phyloP scores from a whole-genome alignment of 2,888 invertebrate genomes.

The Hypolimnas misippus region DNA sequence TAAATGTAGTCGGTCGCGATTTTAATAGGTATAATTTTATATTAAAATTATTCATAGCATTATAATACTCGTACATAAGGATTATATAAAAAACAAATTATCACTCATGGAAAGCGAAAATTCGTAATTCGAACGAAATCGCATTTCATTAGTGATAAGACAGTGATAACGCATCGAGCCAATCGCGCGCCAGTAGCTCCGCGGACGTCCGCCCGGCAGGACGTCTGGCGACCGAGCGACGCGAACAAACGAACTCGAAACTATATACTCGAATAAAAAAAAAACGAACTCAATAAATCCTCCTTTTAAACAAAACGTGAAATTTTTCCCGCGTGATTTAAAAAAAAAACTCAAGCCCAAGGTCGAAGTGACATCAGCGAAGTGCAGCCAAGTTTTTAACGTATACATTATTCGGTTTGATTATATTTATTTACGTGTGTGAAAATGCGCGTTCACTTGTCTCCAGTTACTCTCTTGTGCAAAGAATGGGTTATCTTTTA shows the following conservation, averaged over 20 bases:
- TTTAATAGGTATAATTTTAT: too few relatives aligned
- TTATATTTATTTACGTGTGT: constrained; percentile 48
- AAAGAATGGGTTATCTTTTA: background rate
- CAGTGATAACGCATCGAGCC: constrained; percentile 59
- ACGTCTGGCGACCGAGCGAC: constrained; percentile 60
- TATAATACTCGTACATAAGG: too few relatives aligned
- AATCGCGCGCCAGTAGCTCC: constrained; percentile 64
- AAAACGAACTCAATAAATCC: constrained; percentile 14
- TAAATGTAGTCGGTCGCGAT: too few relatives aligned
- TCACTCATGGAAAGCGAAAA: constrained; percentile 34
- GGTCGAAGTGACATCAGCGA: constrained; percentile 52
- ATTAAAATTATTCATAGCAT: too few relatives aligned
- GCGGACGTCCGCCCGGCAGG: constrained; percentile 65
- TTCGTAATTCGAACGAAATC: constrained; percentile 44
- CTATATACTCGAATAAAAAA: constrained; percentile 43
- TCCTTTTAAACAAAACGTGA: constrained; percentile 41
- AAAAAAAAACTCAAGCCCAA: constrained; percentile 45
- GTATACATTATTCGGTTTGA: constrained; percentile 70
- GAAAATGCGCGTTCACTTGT: constrained; percentile 48
- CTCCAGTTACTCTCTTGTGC: constrained; percentile 20
- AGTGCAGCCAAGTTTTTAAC: constrained; percentile 56
- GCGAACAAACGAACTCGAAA: constrained; percentile 68
- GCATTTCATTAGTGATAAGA: constrained; percentile 58
- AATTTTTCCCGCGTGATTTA: constrained; percentile 44
- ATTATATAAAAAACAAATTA: constrained; percentile 18